Conservation (phyloP, 2,888 invertebrate species). For the Scaptomyza parva region DNA sequence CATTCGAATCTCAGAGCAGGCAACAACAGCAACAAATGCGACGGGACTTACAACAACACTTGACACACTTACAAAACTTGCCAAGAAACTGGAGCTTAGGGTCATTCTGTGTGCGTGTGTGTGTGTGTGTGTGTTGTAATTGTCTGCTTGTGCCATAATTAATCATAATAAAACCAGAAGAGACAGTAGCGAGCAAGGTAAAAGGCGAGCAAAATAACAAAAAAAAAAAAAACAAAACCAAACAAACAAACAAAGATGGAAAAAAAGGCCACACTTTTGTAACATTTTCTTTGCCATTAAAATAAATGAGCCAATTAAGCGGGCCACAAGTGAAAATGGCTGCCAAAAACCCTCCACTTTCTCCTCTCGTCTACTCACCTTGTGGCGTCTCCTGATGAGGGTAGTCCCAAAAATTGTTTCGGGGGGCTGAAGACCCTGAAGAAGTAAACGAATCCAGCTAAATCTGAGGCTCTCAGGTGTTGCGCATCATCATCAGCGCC, state of each 20-base stretch:
- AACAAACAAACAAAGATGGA: conserved; percentile 7
- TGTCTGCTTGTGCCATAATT: conserved; percentile 62
- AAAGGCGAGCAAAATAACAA: conserved; percentile 20
- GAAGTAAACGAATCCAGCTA: conserved; percentile 15
- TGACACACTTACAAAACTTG: conserved; percentile 74
- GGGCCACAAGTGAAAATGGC: conserved; percentile 62
- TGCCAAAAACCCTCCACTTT: conserved; percentile 36
- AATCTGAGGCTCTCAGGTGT: conserved; percentile 60
- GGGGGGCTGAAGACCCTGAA: conserved; percentile 4
- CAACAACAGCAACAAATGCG: conserved; percentile 44
- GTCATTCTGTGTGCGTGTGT: conserved; percentile 47
- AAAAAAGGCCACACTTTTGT: conserved; percentile 65
- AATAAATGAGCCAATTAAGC: conserved; percentile 79
- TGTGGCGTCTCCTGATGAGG: conserved; percentile 59
- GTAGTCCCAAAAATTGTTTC: conserved; percentile 46
- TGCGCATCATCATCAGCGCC: conserved; percentile 63
- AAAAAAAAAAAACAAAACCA: not conserved
- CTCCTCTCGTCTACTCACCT: too few relatives aligned
- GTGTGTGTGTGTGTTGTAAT: conserved; percentile 34
- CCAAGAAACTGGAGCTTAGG: conserved; percentile 73
- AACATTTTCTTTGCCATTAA: conserved; percentile 77
- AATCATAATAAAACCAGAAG: conserved; percentile 75
- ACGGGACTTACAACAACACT: conserved; percentile 39
- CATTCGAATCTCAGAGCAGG: conserved; percentile 66
- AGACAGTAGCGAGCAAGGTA: conserved; percentile 51